phyloP scores from a whole-genome alignment of 2,797 vertebrate species.

The Acestrorhynchus altus region DNA sequence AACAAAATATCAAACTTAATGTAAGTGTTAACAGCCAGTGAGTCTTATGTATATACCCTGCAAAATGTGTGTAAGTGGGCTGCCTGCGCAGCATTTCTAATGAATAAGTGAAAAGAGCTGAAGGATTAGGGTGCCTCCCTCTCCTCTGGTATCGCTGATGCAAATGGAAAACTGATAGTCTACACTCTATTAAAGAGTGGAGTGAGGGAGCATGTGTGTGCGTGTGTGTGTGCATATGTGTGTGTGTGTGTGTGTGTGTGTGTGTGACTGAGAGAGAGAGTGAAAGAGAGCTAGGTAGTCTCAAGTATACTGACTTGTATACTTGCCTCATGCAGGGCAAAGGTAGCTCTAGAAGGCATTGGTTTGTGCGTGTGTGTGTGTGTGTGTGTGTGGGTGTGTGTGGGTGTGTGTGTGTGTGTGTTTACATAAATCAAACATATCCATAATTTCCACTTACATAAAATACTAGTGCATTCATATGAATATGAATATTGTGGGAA shows the following conservation, averaged over 20 bases:
- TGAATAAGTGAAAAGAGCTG: conserved; percentile 71
- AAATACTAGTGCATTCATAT: too few relatives aligned
- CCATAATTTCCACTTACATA: too few relatives aligned
- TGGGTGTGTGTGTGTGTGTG: not conserved
- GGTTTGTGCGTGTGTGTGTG: not conserved
- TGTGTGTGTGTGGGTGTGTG: conserved; percentile 6
- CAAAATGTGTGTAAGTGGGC: conserved; percentile 16
- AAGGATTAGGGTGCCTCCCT: conserved; percentile 58
- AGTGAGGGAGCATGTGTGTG: conserved; percentile 9
- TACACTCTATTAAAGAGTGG: conserved; percentile 26
- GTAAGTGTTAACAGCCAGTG: not conserved
- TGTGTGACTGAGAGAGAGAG: not conserved
- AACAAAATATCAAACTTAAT: conserved; percentile 35
- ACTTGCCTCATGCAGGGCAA: conserved; percentile 26
- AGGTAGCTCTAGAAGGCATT: conserved; percentile 20
- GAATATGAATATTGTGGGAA: too few relatives aligned
- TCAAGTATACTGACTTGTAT: conserved; percentile 6
- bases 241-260: not conserved
- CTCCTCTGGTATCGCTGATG: conserved; percentile 59
- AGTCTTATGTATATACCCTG: not conserved
- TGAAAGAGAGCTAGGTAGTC: conserved; percentile 6
- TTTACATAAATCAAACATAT: too few relatives aligned
- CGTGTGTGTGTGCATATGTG: conserved; percentile 17
- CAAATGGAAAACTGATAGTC: conserved; percentile 52
- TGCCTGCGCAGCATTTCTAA: conserved; percentile 45